Base-by-base conservation (phyloP, 2,113 vertebrate genomes). In the Sclerurus mexicanus region DNA sequence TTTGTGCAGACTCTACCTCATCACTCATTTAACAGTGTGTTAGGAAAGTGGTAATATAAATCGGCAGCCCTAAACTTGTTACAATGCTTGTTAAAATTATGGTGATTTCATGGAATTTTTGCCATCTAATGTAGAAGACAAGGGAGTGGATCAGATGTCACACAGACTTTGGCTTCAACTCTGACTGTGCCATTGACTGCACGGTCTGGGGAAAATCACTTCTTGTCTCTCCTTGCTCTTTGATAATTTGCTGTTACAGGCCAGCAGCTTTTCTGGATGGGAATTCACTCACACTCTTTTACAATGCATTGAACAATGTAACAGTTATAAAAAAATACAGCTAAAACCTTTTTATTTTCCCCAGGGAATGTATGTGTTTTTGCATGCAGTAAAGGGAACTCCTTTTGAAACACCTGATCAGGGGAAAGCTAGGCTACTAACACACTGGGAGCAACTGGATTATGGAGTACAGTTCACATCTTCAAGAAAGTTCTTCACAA, bases 361-460 rank as follows among this genome's bases (percentile, higher is more conserved):
- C 35, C 83, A 99, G 99, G 99, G 99, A 78, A 99, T 99, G 99
- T 99, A 99, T 94, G 99, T 99, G 47, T 99, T 99, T 96, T 98
- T 99, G 98, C 99, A 99, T 91, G 99, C 99, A 62, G 99, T 99
- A 52, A 99, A 99, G 95, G 99, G 99, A 64, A 99, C 99, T 31
- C 99, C 99, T 18, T 99, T 99, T 94, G 99, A 99, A 98, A 99
- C 99, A 40, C 99, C 99, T 8, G 99, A 99, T 96, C 99, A 99
- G 95, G 99, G 99, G 68, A 99, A 99, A 97, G 99, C 99, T 80
- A 98, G 99, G 93, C 99, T 99, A 20, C 98, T 99, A n/a, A 99
- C 99, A 66, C 99, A 99, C 47, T 99, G 99, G 99, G 99, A 99
- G 85, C 99, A 99, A 86, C 98, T 99, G 25, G 99, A 99, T 96